Percentiles rank a stretch among this genome's conserved stretches.
phyloP scores from a whole-genome alignment of 2,797 vertebrate species.

The Lutjanus campechanus region DNA sequence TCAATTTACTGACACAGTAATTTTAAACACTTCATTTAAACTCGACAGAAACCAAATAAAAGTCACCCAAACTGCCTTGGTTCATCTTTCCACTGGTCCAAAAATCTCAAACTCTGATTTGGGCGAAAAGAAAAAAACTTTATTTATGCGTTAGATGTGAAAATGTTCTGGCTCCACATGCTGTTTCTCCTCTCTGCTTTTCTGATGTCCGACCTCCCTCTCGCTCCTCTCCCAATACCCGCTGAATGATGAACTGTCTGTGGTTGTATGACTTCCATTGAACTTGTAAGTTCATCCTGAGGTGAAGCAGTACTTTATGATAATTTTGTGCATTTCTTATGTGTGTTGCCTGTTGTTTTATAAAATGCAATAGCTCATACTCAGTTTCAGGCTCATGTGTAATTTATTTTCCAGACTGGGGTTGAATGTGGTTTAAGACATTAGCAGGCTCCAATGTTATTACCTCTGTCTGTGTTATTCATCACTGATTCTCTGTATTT shows the following conservation, averaged over 20 bases:
- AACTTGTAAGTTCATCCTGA: neutral
- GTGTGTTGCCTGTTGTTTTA: neutral
- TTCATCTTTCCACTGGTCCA: too few species aligned
- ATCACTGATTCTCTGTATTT: neutral
- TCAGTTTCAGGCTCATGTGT: neutral
- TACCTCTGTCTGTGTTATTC: slow-evolving; percentile 18
- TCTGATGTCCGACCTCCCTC: too few species aligned
- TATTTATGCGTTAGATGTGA: too few species aligned
- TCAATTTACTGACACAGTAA: too few species aligned
- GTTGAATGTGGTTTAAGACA: slow-evolving; percentile 14
- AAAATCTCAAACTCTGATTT: too few species aligned
- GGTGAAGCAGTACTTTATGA: neutral
- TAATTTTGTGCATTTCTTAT: neutral
- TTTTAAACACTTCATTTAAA: too few species aligned
- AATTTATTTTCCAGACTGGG: neutral
- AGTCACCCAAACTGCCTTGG: too few species aligned
- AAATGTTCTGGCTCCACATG: too few species aligned
- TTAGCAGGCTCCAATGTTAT: slow-evolving; percentile 10
- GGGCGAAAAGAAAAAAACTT: too few species aligned
- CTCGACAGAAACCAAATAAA: too few species aligned
- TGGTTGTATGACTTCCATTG: neutral
- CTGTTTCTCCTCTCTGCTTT: too few species aligned
- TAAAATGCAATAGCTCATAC: neutral
- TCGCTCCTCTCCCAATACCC: too few species aligned
- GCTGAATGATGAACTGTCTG: slow-evolving; percentile 6